Base-by-base conservation (phyloP, 2,113 vertebrate genomes). In the Rhinoptilus africanus region DNA sequence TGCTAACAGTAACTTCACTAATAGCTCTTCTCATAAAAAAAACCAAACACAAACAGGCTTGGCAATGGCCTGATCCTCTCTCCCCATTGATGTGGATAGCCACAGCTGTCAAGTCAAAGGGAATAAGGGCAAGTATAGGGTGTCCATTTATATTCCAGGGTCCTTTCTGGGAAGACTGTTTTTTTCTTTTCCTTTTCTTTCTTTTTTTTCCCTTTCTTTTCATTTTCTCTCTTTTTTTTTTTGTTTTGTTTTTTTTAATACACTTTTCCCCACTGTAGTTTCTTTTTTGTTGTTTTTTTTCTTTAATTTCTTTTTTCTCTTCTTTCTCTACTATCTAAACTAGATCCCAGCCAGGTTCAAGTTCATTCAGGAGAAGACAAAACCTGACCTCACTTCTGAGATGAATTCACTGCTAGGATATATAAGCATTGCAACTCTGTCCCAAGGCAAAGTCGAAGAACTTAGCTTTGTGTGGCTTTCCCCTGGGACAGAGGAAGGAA, bases 381-480 rank as follows among this genome's bases (percentile, higher is more conserved):
- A 95, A 89, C 14, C 68, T 91, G 47, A 87, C 47, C 37, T 78
- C 54, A 62, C 47, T 77, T 91, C 54, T 89, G 84, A 89, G 45
- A 30, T 66, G 45, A 86, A 94, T 45, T 89, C 54, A 43, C 54
- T 87, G 32, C 50, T 87, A 60, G 16, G 32, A 50, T 81, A 34
- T 53, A 48, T 16, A 7, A 87, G 27, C 2, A 1, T 32, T 89
- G 67, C 26, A 86, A 39, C 26, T 39, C 79, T 96, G 45, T 84
- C 73, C 41, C n/a, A 75, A 45, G 37, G 84, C 84, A 85, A 84
- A 89, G 77, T 91, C 68, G 89, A 93, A 87, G 6, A 89, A 24
- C 47, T 80, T 84, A 57, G 35, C 50, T 94, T 62, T 80, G 21
- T 57, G 41, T 89, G 35, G 19, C 27, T 73, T 94, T 91, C 35